Conservation (phyloP, 2,888 invertebrate species). For the Neoitamus cyanurus region DNA sequence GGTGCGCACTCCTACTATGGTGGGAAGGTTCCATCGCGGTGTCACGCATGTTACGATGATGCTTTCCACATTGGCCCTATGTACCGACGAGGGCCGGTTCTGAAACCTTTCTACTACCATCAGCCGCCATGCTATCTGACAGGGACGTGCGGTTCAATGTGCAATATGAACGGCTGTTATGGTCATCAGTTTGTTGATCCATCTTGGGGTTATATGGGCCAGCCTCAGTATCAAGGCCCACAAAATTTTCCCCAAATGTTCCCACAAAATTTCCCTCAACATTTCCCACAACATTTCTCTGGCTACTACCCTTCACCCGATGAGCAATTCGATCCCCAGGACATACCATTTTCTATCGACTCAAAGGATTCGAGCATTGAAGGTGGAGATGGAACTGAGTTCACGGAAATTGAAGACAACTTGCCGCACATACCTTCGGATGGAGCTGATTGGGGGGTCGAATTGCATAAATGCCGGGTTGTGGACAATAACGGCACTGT, state of each 20-base stretch:
- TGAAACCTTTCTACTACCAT: conserved; percentile 50
- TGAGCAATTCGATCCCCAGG: not conserved
- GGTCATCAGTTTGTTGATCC: conserved; percentile 46
- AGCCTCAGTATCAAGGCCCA: not conserved
- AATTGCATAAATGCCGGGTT: conserved; percentile 50
- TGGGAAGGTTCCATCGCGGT: conserved; percentile 23
- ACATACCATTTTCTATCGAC: not conserved
- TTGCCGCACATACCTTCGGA: not conserved
- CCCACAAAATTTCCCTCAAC: too few relatives aligned
- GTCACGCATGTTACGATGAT: conserved; percentile 52
- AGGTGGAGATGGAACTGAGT: not conserved
- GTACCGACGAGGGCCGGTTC: conserved; percentile 52
- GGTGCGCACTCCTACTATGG: conserved; percentile 47
- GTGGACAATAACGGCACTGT: conserved; percentile 49
- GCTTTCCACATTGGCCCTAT: conserved; percentile 51
- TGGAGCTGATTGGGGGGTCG: conserved; percentile 48
- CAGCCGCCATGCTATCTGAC: conserved; percentile 51
- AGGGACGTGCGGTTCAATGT: conserved; percentile 47
- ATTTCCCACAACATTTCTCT: not conserved
- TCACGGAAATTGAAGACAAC: not conserved
- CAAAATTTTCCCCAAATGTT: not conserved
- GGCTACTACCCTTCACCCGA: not conserved
- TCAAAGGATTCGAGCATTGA: not conserved
- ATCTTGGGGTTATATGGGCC: conserved; percentile 30
- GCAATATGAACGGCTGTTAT: conserved; percentile 45